Percentiles rank a stretch among this genome's conserved stretches.
Conservation (phyloP, 2,797 vertebrate genomes). For the Hybognathus amarus region DNA sequence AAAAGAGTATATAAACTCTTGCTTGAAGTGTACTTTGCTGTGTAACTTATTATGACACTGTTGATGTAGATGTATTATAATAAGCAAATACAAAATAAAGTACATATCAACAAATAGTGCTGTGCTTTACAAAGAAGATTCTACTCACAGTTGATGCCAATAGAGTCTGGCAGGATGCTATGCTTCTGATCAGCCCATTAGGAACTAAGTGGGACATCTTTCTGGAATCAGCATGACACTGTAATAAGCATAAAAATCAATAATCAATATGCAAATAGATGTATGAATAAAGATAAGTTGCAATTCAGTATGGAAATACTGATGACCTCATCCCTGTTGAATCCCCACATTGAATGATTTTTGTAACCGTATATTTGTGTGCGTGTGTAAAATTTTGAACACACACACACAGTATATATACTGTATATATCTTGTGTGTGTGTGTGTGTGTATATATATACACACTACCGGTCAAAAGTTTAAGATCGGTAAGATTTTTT, state of each 20-base stretch:
- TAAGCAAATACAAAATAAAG: conserved; percentile 9
- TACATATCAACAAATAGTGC: not conserved
- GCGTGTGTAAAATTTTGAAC: not conserved
- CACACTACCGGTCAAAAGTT: no score
- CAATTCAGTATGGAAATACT: conserved; percentile 1
- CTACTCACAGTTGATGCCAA: not conserved
- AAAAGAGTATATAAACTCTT: not conserved
- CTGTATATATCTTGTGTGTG: no score
- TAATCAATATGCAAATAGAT: conserved; percentile 14
- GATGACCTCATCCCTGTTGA: not conserved
- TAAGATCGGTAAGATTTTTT: no score
- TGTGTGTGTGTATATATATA: no score
- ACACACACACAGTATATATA: no score
- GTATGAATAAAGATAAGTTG: conserved; percentile 15
- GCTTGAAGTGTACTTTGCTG: not conserved
- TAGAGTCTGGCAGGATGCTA: no score
- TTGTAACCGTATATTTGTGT: no score
- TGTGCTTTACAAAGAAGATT: not conserved
- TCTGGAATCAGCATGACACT: not conserved
- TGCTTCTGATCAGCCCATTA: not conserved
- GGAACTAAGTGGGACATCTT: not conserved
- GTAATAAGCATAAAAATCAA: conserved; percentile 15
- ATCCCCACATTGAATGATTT: not conserved
- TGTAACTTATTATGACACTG: not conserved
- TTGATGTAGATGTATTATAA: not conserved